Evolutionary conservation across 1,140 invertebrate genomes (phyloP).

Genomic region (Cydia splendana): DNA sequence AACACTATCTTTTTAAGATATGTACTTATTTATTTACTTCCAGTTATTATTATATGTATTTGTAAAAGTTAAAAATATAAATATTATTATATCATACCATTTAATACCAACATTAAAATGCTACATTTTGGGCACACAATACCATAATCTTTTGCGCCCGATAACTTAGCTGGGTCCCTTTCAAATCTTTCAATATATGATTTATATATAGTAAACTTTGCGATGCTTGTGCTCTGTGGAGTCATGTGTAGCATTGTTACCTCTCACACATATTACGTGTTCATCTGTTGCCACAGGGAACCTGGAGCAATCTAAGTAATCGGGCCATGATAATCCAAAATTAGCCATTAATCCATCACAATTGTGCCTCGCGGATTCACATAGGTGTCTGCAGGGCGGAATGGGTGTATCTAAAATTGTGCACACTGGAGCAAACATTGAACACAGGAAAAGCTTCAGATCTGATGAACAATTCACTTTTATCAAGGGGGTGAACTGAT

Average conservation of each 20-base stretch:
- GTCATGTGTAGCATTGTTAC: slow-evolving; percentile 85
- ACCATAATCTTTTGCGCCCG: slow-evolving; percentile 83
- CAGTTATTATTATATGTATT: too few relatives aligned
- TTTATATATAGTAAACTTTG: slow-evolving; percentile 65
- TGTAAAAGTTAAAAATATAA: too few relatives aligned
- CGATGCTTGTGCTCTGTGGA: slow-evolving; percentile 66
- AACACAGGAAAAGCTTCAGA: slow-evolving; percentile 97
- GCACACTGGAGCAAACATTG: slow-evolving; percentile 97
- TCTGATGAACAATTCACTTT: slow-evolving; percentile 97
- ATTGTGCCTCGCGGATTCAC: slow-evolving; percentile 91
- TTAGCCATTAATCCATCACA: slow-evolving; percentile 96
- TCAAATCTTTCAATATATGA: slow-evolving; percentile 61
- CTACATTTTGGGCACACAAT: slow-evolving; percentile 85
- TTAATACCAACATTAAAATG: too few relatives aligned
- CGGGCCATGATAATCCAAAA: slow-evolving; percentile 97
- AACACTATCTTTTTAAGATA: too few relatives aligned
- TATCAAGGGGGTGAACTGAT: slow-evolving; percentile 96
- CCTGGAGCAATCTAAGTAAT: slow-evolving; percentile 93
- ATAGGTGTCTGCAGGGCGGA: slow-evolving; percentile 95
- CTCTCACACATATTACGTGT: slow-evolving; percentile 91
- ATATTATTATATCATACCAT: too few relatives aligned
- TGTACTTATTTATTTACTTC: too few relatives aligned
- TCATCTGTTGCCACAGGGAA: slow-evolving; percentile 88
- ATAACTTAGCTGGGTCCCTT: slow-evolving; percentile 65
- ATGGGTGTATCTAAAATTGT: slow-evolving; percentile 94